phyloP scores from a whole-genome alignment of 2,797 vertebrate genomes.

The Delichon dasypus region DNA sequence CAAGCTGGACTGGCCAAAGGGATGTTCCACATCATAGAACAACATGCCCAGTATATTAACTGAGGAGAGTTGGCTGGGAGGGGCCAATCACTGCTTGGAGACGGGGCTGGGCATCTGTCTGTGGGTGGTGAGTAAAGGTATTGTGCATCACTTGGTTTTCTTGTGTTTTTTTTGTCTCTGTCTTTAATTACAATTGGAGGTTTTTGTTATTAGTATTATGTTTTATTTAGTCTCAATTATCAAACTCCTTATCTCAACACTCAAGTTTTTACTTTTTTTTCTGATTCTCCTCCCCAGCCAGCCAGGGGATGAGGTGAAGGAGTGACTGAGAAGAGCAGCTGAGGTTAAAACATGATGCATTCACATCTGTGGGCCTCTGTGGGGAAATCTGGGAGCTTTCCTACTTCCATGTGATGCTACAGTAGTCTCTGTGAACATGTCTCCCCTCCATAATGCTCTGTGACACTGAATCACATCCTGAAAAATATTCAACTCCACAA shows the following conservation, averaged over 20 bases:
- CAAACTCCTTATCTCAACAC: not conserved
- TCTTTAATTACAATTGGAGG: not conserved
- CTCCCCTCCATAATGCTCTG: not conserved
- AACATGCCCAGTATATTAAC: not conserved
- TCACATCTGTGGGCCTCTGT: not conserved
- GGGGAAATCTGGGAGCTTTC: not conserved
- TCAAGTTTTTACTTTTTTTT: not conserved
- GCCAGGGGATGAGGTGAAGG: not conserved
- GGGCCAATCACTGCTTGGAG: not conserved
- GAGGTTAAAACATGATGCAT: not conserved
- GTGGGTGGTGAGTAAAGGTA: not conserved
- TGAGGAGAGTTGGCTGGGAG: not conserved
- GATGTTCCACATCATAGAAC: not conserved
- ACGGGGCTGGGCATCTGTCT: not conserved
- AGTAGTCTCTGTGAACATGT: not conserved
- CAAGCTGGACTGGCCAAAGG: not conserved
- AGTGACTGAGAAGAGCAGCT: not conserved
- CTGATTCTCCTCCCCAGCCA: not conserved
- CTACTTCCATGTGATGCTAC: not conserved
- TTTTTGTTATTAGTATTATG: not conserved
- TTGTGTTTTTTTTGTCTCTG: not conserved
- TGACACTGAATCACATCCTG: not conserved
- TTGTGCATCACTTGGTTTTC: not conserved
- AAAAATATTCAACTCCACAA: not conserved
- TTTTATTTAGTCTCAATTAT: not conserved